These are phyloP conservation scores for Abrostola triplasia DNA, from an alignment of 2,888 invertebrate genomes.

Conservation along the genomic window DNA sequence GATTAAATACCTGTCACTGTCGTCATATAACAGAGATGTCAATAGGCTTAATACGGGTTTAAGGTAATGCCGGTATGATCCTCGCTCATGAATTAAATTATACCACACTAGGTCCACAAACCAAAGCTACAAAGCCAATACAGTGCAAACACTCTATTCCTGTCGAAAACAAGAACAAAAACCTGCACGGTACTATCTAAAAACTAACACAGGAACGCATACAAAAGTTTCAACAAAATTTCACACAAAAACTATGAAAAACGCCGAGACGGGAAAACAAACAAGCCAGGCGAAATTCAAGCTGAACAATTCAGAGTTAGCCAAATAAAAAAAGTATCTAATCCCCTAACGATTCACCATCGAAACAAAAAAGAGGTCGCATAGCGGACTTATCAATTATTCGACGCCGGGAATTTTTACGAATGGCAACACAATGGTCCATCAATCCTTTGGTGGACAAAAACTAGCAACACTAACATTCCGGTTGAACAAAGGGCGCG, in stretches of 20 bases:
- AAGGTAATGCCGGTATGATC: too few relatives aligned
- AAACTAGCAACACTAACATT: slow-evolving; percentile 79
- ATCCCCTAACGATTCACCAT: slow-evolving; percentile 74
- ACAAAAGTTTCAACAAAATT: slow-evolving; percentile 45
- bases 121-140: too few relatives aligned
- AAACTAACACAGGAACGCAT: slow-evolving; percentile 30
- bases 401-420: slow-evolving; percentile 76
- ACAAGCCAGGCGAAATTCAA: slow-evolving; percentile 48
- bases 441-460: slow-evolving; percentile 75
- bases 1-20: not conserved
- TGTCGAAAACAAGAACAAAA: slow-evolving; percentile 20
- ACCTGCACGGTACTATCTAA: slow-evolving; percentile 15
- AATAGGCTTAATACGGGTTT: too few relatives aligned
- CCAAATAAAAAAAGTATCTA: slow-evolving; percentile 68
- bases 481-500: slow-evolving; percentile 70
- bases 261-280: slow-evolving; percentile 57
- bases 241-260: slow-evolving; percentile 53
- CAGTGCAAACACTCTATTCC: too few relatives aligned
- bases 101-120: too few relatives aligned
- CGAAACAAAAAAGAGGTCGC: slow-evolving; percentile 61
- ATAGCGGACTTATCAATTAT: slow-evolving; percentile 80
- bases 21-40: too few relatives aligned
- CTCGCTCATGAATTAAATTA: too few relatives aligned
- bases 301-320: slow-evolving; percentile 56
- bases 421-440: slow-evolving; percentile 83